A percentile compares a stretch with the other conserved stretches of the same genome.
phyloP scores from a whole-genome alignment of 2,888 invertebrate species.

The Plebejus argus region DNA sequence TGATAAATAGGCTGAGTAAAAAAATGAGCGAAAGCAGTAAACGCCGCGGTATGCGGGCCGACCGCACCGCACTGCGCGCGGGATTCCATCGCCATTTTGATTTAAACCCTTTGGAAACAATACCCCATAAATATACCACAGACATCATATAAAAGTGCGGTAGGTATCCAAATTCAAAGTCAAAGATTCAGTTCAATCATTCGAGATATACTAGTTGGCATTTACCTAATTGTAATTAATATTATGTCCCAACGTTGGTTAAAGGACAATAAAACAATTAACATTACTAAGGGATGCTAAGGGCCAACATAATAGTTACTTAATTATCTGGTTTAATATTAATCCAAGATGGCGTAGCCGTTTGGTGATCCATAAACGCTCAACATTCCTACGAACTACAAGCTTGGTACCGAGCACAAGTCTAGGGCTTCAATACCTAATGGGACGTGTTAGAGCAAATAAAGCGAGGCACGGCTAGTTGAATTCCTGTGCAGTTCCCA shows the following conservation, averaged over 20 bases:
- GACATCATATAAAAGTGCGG: constrained; percentile 10
- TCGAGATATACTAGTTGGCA: background rate
- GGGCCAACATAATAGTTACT: too few species aligned
- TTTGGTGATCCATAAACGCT: background rate
- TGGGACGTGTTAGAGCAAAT: constrained; percentile 72
- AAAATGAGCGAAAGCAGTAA: constrained; percentile 56
- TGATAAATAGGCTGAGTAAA: constrained; percentile 45
- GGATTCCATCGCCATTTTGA: constrained; percentile 55
- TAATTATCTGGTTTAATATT: too few species aligned
- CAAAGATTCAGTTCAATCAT: background rate
- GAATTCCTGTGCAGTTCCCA: constrained; percentile 76
- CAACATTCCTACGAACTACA: background rate
- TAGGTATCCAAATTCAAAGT: background rate
- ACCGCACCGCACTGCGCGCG: constrained; percentile 59
- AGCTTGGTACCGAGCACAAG: constrained; percentile 45
- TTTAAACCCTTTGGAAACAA: constrained; percentile 66
- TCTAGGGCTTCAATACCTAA: constrained; percentile 63
- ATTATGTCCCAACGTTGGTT: too few species aligned
- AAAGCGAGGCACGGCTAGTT: constrained; percentile 77
- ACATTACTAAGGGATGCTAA: too few species aligned
- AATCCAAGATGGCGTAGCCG: background rate
- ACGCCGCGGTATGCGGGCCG: constrained; percentile 69
- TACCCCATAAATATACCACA: constrained; percentile 67
- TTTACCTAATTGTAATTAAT: too few species aligned
- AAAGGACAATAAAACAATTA: too few species aligned